Percentiles rank a stretch among this genome's conserved stretches.
phyloP scores from a whole-genome alignment of 2,113 vertebrate genomes.

The Eulemur rufifrons region DNA sequence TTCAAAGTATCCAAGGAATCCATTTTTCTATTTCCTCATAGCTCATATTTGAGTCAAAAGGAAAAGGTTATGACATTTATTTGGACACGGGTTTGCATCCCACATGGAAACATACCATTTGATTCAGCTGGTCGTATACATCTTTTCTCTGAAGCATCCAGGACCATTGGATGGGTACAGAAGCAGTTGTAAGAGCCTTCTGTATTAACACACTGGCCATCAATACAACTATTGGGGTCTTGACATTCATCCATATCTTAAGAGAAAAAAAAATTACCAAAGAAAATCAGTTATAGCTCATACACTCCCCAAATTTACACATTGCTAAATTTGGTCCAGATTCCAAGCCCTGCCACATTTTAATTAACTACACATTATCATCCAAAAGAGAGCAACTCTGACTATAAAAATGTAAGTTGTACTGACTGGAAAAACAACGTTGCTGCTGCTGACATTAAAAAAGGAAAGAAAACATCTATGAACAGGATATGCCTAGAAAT shows the following conservation, averaged over 20 bases:
- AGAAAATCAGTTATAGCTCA: constrained; percentile 53
- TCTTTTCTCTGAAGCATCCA: constrained; percentile 86
- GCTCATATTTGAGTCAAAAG: not conserved
- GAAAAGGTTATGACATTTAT: not conserved
- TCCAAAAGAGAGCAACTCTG: not conserved
- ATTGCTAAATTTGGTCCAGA: constrained; percentile 24
- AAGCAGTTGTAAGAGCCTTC: constrained; percentile 95
- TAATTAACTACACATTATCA: constrained; percentile 55
- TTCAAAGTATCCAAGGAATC: not conserved
- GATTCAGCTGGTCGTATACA: constrained; percentile 87
- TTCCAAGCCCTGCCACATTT: not conserved
- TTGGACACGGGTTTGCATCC: not conserved
- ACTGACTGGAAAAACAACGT: not conserved
- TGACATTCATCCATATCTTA: constrained; percentile 95
- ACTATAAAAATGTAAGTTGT: constrained; percentile 25
- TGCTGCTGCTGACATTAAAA: constrained; percentile 52
- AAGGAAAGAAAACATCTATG: constrained; percentile 62
- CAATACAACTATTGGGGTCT: constrained; percentile 91
- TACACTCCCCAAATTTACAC: constrained; percentile 16
- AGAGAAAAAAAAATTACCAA: constrained; percentile 75
- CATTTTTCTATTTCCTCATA: not conserved
- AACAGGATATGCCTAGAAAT: constrained; percentile 66
- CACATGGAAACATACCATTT: constrained; percentile 84
- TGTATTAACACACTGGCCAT: constrained; percentile 93
- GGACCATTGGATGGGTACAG: constrained; percentile 91